A percentile compares a stretch with the other conserved stretches of the same genome.
Evolutionary conservation across 2,888 invertebrate genomes (phyloP).

Genomic region (Drosophila falleni): DNA sequence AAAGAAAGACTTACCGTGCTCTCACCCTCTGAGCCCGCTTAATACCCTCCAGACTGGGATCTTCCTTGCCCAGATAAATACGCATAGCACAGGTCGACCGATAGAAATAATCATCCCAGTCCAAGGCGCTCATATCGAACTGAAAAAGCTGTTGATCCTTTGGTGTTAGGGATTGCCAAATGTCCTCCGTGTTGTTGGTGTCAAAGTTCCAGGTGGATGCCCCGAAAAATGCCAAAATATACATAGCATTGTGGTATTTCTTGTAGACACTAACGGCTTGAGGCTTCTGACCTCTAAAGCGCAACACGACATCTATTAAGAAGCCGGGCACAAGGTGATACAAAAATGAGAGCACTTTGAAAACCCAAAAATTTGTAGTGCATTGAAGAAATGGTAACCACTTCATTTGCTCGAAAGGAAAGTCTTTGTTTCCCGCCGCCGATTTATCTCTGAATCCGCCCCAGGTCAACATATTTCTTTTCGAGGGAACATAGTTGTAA

Average conservation of each 20-base stretch:
- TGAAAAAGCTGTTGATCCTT: conserved; percentile 88
- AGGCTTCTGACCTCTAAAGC: conserved; percentile 62
- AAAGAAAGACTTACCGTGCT: conserved; percentile 18
- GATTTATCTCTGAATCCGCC: conserved; percentile 86
- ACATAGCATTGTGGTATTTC: conserved; percentile 92
- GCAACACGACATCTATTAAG: conserved; percentile 86
- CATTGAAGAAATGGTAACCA: conserved; percentile 88
- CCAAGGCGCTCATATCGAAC: conserved; percentile 90
- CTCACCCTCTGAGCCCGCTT: conserved; percentile 87
- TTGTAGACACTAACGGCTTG: conserved; percentile 90
- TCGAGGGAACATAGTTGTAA: conserved; percentile 94
- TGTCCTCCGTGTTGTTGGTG: conserved; percentile 87
- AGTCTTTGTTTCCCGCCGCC: conserved; percentile 85
- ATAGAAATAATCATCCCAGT: conserved; percentile 87
- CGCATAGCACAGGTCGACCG: conserved; percentile 90
- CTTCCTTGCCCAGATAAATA: conserved; percentile 91
- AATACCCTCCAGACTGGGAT: conserved; percentile 87
- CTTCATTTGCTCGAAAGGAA: conserved; percentile 88
- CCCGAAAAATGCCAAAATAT: conserved; percentile 91
- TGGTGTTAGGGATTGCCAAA: conserved; percentile 85
- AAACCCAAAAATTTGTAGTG: conserved; percentile 81
- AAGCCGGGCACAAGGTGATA: conserved; percentile 89
- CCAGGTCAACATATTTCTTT: conserved; percentile 93
- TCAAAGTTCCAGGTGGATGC: conserved; percentile 90
- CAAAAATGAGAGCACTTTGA: conserved; percentile 86